Percentiles rank a stretch among this genome's conserved stretches.
Evolutionary conservation across 2,113 vertebrate genomes (phyloP).

Genomic region (Amia ocellicauda): DNA sequence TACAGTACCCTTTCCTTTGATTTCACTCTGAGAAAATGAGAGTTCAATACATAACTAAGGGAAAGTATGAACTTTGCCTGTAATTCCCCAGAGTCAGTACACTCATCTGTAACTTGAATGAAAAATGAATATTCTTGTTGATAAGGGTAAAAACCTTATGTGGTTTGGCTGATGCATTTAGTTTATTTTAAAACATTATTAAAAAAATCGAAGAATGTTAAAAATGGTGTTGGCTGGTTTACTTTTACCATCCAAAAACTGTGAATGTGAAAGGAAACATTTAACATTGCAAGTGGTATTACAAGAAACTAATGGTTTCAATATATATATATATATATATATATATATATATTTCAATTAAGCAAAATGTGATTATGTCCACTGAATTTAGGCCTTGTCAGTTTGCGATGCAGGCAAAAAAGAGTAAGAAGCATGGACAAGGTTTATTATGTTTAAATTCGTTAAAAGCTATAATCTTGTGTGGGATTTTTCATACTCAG

Average conservation of each 20-base stretch:
- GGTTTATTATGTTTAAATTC: background rate
- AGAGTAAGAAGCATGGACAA: too few relatives aligned
- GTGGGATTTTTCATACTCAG: slow-evolving; percentile 43
- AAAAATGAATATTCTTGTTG: background rate
- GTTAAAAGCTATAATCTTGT: slow-evolving; percentile 40
- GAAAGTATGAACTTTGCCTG: background rate
- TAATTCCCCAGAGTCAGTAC: background rate
- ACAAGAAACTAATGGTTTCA: too few relatives aligned
- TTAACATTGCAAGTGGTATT: too few relatives aligned
- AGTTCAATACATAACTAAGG: slow-evolving; percentile 1
- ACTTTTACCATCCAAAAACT: too few relatives aligned
- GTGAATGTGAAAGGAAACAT: too few relatives aligned
- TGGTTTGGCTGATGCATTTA: too few relatives aligned
- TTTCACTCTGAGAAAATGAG: slow-evolving; percentile 25
- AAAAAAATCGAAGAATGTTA: too few relatives aligned
- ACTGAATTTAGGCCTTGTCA: too few relatives aligned
- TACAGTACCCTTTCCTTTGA: slow-evolving; percentile 30
- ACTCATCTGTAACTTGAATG: background rate
- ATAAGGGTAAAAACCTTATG: background rate
- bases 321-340: slow-evolving; percentile 13
- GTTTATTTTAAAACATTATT: too few relatives aligned
- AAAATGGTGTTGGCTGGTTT: too few relatives aligned
- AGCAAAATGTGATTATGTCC: too few relatives aligned
- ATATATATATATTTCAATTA: background rate
- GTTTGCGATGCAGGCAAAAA: too few relatives aligned